Evolutionary conservation across 2,113 vertebrate genomes (phyloP).

Genomic region (Rousettus leschenaultii): DNA sequence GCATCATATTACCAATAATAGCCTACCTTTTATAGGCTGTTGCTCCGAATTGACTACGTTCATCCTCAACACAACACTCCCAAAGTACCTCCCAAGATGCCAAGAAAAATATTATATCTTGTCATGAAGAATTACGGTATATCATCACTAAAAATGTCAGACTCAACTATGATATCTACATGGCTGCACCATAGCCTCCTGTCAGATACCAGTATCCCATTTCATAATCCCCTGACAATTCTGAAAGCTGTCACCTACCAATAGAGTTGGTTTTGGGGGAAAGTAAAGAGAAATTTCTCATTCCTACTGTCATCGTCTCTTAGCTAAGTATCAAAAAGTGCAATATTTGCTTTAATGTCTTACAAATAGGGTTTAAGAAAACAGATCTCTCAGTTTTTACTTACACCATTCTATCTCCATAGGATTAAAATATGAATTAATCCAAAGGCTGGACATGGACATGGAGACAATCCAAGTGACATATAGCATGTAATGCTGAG

Average conservation of each 20-base stretch:
- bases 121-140: not conserved
- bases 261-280: not conserved
- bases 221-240: not conserved
- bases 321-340: not conserved
- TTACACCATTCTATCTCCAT: not conserved
- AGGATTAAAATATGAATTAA: constrained; percentile 36
- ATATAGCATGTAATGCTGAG: not conserved
- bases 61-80: not conserved
- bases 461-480: not conserved
- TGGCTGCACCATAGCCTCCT: not conserved
- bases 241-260: not conserved
- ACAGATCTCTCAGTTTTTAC: not conserved
- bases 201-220: no score
- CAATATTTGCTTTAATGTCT: not conserved
- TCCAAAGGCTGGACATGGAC: not conserved
- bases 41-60: not conserved
- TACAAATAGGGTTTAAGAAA: not conserved
- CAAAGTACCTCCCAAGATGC: not conserved
- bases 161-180: not conserved
- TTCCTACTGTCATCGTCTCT: not conserved
- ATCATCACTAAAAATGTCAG: not conserved
- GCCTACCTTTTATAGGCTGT: not conserved
- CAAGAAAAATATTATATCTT: not conserved
- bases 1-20: not conserved
- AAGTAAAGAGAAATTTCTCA: not conserved